Conservation (phyloP, 2,797 vertebrate genomes). For the Hemitrygon akajei region DNA sequence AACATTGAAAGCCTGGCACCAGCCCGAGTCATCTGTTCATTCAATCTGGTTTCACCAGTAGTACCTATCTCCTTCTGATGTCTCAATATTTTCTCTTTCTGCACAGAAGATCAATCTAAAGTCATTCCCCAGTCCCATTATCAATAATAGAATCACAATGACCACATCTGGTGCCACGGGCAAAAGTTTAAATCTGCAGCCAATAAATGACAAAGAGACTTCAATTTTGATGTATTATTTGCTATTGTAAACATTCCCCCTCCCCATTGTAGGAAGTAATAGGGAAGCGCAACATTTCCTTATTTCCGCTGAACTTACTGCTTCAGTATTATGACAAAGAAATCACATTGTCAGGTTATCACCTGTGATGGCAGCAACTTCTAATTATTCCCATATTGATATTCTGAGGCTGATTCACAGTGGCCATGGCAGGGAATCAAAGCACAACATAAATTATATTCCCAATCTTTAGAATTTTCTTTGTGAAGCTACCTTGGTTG, state of each 20-base stretch:
- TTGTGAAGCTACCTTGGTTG: neutral
- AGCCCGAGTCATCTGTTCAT: neutral
- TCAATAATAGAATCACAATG: neutral
- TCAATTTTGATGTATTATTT: neutral
- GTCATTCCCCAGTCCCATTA: neutral
- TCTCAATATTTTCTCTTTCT: neutral
- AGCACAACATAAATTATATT: neutral
- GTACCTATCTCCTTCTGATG: neutral
- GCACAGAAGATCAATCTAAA: neutral
- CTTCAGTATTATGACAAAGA: neutral
- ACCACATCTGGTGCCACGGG: neutral
- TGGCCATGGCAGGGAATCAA: neutral
- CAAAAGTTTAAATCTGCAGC: neutral
- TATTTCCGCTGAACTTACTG: neutral
- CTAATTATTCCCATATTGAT: neutral
- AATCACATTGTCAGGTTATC: neutral
- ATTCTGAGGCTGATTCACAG: neutral
- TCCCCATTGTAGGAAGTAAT: neutral
- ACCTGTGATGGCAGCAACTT: neutral
- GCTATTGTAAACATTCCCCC: neutral
- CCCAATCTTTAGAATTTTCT: neutral
- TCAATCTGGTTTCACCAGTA: neutral
- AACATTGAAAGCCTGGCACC: neutral
- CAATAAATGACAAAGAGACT: neutral
- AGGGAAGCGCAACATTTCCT: neutral